Conservation (phyloP, 2,113 vertebrate species). For the Theristicus caerulescens region DNA sequence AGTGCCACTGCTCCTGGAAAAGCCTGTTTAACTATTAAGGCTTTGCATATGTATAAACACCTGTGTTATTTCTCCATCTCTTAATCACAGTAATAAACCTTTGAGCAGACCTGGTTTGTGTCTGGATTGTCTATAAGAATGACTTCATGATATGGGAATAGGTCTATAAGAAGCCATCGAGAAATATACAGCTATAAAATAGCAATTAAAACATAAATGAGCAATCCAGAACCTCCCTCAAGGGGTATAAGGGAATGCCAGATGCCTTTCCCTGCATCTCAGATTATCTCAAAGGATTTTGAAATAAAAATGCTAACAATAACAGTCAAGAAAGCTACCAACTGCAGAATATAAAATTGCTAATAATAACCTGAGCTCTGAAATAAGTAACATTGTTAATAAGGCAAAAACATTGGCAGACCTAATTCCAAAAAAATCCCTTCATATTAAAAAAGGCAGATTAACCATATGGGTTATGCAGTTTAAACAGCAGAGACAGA, state of each 20-base stretch:
- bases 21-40: neutral
- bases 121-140: neutral
- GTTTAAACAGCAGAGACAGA: neutral
- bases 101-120: neutral
- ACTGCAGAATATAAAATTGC: neutral
- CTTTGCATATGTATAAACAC: neutral
- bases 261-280: neutral
- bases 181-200: neutral
- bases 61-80: neutral
- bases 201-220: conserved; percentile 15
- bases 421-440: neutral
- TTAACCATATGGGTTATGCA: neutral
- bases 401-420: neutral
- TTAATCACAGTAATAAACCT: neutral
- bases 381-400: neutral
- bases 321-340: neutral
- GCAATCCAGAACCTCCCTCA: neutral
- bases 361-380: neutral
- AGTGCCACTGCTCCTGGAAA: neutral
- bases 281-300: neutral
- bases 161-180: neutral
- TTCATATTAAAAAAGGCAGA: neutral
- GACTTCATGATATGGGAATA: neutral
- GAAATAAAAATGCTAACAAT: conserved; percentile 3
- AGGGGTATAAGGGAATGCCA: neutral